Base-by-base conservation (phyloP, 1,140 invertebrate species). In the Ips nitidus region DNA sequence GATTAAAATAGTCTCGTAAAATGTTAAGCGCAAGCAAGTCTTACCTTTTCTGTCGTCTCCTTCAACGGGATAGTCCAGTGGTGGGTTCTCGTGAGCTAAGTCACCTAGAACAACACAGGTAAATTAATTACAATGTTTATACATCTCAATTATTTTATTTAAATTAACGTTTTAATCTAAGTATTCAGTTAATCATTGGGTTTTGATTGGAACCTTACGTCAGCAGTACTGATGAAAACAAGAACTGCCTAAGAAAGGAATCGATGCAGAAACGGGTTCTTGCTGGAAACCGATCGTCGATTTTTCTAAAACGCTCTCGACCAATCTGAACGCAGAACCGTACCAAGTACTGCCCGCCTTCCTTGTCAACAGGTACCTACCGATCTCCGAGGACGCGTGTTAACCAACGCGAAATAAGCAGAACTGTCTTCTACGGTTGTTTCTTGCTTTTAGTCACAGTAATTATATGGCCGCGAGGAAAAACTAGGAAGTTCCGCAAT, bases 251-350 rank as follows among this genome's bases (percentile, higher is more conserved):
- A 37, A 8, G 52, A 55, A 56, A 68, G 52, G 38, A 68, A 61
- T 6, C 66, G 56, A 60, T 67, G 65, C 66, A 60, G 57, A 62
- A 22, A 69, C 67, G 60, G 59, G 67, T 69, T 62, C 52, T 53
- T 1, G 38, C 36, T 40, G 67, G 57, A 62, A 69, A 50, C 50
- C 59, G 67, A 69, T 69, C 50, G 67, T 47, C 40, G 58, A 61
- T 69, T 69, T 69, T 69, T 69, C 50, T 40, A 4, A 63, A 69
- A 50, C 42, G 41, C 36, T 37, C 7, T 22, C 59, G 41, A 41
- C 67, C 67, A 69, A 69, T 69, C 67, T 69, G 67, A 69, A 63
- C 36, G 67, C 67, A 69, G 67, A 40, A 62, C 55, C 58, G 59
- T 38, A 4, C 58, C 50, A 38, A 52, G 41, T 37, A 61, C 58